A percentile compares a stretch with the other conserved stretches of the same genome.
Evolutionary conservation across 2,797 vertebrate genomes (phyloP).

Genomic region (Lutjanus campechanus): DNA sequence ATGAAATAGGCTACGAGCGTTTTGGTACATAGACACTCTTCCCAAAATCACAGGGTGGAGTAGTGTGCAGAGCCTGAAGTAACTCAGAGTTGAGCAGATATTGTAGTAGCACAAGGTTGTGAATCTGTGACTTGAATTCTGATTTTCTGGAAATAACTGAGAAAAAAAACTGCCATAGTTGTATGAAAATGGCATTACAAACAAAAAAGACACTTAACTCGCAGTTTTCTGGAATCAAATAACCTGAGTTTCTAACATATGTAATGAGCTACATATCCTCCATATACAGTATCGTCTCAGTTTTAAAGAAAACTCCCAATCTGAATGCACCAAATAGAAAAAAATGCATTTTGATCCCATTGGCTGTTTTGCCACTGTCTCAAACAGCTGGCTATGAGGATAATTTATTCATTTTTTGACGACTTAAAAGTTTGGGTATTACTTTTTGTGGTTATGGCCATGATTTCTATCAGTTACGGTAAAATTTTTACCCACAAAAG

Average conservation of each 20-base stretch:
- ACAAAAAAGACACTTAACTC: not conserved
- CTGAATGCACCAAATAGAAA: not conserved
- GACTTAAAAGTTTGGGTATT: not conserved
- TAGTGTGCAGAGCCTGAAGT: conserved; percentile 11
- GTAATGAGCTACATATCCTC: not conserved
- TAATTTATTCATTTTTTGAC: too few relatives aligned
- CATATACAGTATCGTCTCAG: not conserved
- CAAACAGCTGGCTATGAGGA: too few relatives aligned
- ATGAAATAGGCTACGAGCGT: conserved; percentile 43
- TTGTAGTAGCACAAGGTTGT: conserved; percentile 17
- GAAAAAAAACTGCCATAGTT: conserved; percentile 1
- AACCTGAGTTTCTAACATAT: not conserved
- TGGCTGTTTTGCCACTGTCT: too few relatives aligned
- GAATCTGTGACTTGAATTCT: not conserved
- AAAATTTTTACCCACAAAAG: not conserved
- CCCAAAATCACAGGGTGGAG: conserved; percentile 26
- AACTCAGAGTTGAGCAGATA: conserved; percentile 23
- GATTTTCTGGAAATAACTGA: not conserved
- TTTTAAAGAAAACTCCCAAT: not conserved
- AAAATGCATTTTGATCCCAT: not conserved
- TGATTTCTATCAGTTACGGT: not conserved
- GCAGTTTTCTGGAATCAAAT: not conserved
- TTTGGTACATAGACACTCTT: conserved; percentile 21
- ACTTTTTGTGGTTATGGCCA: not conserved
- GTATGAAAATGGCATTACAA: not conserved